phyloP scores from a whole-genome alignment of 2,888 invertebrate species.

The Drosophila melanosoma region DNA sequence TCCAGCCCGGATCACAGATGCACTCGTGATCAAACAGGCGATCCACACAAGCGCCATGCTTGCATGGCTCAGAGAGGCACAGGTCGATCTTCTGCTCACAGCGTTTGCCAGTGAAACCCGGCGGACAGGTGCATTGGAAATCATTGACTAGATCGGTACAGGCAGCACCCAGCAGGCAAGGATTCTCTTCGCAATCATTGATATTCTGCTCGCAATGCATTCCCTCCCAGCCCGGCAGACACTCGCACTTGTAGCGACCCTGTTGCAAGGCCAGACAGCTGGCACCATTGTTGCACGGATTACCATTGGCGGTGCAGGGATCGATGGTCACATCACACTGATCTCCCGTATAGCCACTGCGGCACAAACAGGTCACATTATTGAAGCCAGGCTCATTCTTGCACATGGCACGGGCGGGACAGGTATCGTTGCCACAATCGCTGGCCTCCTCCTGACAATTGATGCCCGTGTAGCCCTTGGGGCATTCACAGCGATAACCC shows the following conservation, averaged over 20 bases:
- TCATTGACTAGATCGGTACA: conserved; percentile 98
- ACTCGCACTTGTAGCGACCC: conserved; percentile 97
- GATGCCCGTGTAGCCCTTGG: conserved; percentile 94
- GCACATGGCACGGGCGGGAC: conserved; percentile 98
- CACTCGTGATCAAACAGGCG: conserved; percentile 94
- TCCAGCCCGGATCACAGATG: conserved; percentile 97
- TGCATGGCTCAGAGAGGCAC: conserved; percentile 95
- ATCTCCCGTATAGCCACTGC: conserved; percentile 96
- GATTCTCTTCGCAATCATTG: conserved; percentile 96
- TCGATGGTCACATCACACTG: conserved; percentile 96
- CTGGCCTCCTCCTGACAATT: conserved; percentile 97
- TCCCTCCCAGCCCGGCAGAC: conserved; percentile 98
- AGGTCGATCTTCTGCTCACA: conserved; percentile 98
- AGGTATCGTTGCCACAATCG: conserved; percentile 95
- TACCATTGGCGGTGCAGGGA: conserved; percentile 94
- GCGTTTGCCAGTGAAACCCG: conserved; percentile 97
- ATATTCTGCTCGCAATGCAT: conserved; percentile 96
- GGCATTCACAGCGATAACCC: conserved; percentile 95
- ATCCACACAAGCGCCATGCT: conserved; percentile 97
- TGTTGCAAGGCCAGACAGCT: conserved; percentile 95
- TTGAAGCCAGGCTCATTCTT: conserved; percentile 96
- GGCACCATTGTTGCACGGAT: conserved; percentile 96
- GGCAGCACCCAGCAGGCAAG: conserved; percentile 94
- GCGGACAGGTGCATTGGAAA: conserved; percentile 96
- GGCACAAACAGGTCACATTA: conserved; percentile 96